Conservation (phyloP, 1,140 invertebrate species). For the Leptinotarsa undecemlineata region DNA sequence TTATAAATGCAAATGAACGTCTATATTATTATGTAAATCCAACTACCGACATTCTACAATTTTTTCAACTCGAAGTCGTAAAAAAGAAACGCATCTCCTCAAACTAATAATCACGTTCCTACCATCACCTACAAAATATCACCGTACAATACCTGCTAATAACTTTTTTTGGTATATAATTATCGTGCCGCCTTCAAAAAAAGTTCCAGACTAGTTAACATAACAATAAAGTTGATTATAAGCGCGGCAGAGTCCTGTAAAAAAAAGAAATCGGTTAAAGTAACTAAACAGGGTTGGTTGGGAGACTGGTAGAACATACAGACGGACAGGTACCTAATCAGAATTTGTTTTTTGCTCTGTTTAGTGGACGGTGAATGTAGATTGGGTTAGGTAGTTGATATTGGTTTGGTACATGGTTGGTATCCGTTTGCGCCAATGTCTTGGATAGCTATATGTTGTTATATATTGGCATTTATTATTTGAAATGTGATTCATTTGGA, state of each 20-base stretch:
- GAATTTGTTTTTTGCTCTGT: conserved; percentile 17
- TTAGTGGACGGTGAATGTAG: neutral
- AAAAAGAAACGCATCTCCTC: neutral
- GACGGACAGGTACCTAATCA: conserved; percentile 18
- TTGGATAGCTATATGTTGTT: neutral
- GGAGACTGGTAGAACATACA: conserved; percentile 15
- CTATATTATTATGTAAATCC: neutral
- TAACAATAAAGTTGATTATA: conserved; percentile 21
- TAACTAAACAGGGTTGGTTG: conserved; percentile 6
- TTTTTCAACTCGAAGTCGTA: neutral
- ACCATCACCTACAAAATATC: conserved; percentile 10
- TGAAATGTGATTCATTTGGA: neutral
- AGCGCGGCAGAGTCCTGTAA: conserved; percentile 2
- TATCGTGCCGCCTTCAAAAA: conserved; percentile 16
- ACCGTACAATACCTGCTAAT: conserved; percentile 19
- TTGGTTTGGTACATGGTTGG: neutral
- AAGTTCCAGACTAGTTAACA: conserved; percentile 17
- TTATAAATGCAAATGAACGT: conserved; percentile 9
- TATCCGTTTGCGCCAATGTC: neutral
- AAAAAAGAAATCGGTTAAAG: conserved; percentile 10
- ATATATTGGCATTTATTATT: neutral
- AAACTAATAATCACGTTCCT: neutral
- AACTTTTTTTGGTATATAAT: conserved; percentile 20
- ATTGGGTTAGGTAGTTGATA: conserved; percentile 13
- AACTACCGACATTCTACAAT: neutral